These are phyloP conservation scores for Microdon myrmicae DNA, from an alignment of 2,888 invertebrate genomes.

Conservation along the genomic window DNA sequence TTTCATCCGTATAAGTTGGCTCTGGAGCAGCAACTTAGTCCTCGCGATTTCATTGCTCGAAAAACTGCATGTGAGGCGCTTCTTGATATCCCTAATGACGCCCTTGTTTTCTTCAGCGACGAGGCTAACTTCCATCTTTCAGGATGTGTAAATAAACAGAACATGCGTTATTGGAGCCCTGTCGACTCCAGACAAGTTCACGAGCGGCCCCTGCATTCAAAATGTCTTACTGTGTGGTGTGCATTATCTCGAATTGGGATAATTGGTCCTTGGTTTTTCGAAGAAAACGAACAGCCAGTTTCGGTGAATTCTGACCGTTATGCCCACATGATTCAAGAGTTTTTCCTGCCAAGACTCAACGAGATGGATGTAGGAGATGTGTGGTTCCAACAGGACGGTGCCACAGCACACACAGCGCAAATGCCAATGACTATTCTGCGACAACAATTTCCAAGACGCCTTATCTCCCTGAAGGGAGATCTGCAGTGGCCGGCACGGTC, in stretches of 20 bases:
- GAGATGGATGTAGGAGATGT: not conserved
- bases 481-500: too few relatives aligned
- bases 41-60: too few relatives aligned
- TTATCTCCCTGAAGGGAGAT: too few relatives aligned
- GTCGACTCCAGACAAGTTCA: not conserved
- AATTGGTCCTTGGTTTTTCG: too few relatives aligned
- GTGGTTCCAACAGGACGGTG: conserved; percentile 12
- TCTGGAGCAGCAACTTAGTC: too few relatives aligned
- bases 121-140: conserved; percentile 2
- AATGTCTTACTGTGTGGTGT: too few relatives aligned
- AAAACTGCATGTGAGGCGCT: too few relatives aligned
- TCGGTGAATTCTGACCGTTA: not conserved
- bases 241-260: too few relatives aligned
- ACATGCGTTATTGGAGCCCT: not conserved
- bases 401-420: conserved; percentile 10
- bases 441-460: too few relatives aligned
- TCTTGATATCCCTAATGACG: too few relatives aligned
- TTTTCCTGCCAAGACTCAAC: conserved; percentile 1
- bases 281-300: conserved; percentile 1
- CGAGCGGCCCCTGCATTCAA: not conserved
- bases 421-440: conserved; percentile 4
- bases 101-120: not conserved
- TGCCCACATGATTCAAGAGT: not conserved
- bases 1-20: too few relatives aligned
- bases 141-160: too few relatives aligned